Evolutionary conservation across 2,797 vertebrate species (phyloP), one percentile per base, ranked within the genome.

Genomic region (Platyrinchus mystaceus): DNA sequence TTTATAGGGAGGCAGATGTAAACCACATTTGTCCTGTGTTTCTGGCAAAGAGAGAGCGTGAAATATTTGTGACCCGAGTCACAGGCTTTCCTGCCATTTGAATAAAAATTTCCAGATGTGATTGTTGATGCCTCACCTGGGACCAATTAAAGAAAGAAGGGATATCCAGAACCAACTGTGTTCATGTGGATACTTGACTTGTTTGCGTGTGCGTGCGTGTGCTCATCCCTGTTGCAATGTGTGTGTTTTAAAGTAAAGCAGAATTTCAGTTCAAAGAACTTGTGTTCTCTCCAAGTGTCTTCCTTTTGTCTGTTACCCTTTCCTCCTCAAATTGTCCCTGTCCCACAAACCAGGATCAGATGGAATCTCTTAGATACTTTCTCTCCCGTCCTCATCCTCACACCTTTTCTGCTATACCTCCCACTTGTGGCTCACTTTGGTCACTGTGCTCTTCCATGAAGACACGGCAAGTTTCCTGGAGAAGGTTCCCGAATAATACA

Each of bases 41-140:
- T 96, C 96, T 97, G 97, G 97, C 96, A 96, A 93, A 96, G 74
- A 90, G 70, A 82, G 94, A 96, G 96, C 96, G 94, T 96, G 96
- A 97, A 97, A 97, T 97, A 97, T 95, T 96, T 97, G 96, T 97
- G 97, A 97, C 95, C 95, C 92, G 69, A 96, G 95, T 96, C 95
- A 95, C 96, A 96, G 87, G 94, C 94, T 96, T 97, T 94, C 94
- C 92, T 95, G 96, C 96, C 96, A 96, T 97, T 96, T 95, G 84
- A 96, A 90, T 96, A 96, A 95, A 96, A 96, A 93, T 88, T 95
- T 97, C 96, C 96, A 97, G 97, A 97, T 97, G 96, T 95, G 95
- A 95, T 77, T 96, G 95, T 95, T 95, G 95, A 97, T 95, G 94
- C 83, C 50, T 94, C 96, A 97, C 96, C 95, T 97, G 97, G 96